Evolutionary conservation across 2,888 invertebrate species (phyloP), one percentile per base, ranked within the genome.

Genomic region (Melieria picta): DNA sequence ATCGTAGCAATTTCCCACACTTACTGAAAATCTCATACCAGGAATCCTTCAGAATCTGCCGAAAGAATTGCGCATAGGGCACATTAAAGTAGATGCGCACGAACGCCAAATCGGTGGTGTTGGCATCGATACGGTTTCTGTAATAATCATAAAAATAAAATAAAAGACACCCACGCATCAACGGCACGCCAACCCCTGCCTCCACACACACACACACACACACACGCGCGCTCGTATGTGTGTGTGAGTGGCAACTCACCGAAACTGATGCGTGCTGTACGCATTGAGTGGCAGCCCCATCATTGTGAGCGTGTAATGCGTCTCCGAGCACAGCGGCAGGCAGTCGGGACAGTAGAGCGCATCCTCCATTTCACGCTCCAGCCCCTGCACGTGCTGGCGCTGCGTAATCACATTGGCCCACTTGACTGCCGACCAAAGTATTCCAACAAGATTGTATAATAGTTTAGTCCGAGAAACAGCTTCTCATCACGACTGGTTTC

Each of bases 1-100:
- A 30, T 30, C 30, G 30, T 2, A 3, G 30, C 30, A 50, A 42
- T 55, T 55, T 30, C 10, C 16, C 45, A 60, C 63, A 87, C 91
- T 89, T 85, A 92, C 92, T 91, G 74, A 92, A 82, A 72, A 91
- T 84, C 81, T 92, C 91, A 80, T 88, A 91, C 91, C 92, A 92
- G 75, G 84, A 80, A 62, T 82, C 80, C 58, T 78, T 81, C 11
- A 86, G 57, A 63, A 84, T 70, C 56, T 83, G 78, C 55, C 80
- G 78, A 67, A 83, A 86, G 48, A 78, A 82, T 10, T 81, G 77
- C 1, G 79, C 80, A 58, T 80, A 68, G 0, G 79, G 72, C 13
- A 79, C 72, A 0, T 77, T 80, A 71, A 85, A 86, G 71, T 72
- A 84, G 10, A 86, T 80, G 56, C 79, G 75, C 9, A 85, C 75